Percentiles rank a stretch among this genome's conserved stretches.
Evolutionary conservation across 2,113 vertebrate species (phyloP).

Genomic region (Pogonocichla stellata): DNA sequence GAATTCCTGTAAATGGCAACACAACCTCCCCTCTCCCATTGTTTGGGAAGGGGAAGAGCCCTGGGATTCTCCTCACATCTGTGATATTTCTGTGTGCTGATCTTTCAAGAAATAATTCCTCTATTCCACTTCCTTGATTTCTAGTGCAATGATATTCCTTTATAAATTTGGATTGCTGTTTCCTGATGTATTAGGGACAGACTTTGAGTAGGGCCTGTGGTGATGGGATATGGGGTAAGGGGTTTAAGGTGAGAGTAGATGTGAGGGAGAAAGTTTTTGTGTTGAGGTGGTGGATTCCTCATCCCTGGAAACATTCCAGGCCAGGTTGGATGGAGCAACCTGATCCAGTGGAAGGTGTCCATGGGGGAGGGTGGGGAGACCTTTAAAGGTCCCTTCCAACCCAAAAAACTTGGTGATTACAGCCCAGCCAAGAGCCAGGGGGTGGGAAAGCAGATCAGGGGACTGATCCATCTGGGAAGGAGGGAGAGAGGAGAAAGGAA

Average conservation of each 20-base stretch:
- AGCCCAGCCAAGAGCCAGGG: not conserved
- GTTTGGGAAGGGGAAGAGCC: not conserved
- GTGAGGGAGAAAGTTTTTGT: not conserved
- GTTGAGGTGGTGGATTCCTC: not conserved
- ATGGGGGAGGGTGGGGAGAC: not conserved
- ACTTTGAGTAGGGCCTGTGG: not conserved
- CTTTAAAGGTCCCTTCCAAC: not conserved
- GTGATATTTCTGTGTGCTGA: not conserved
- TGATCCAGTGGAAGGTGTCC: not conserved
- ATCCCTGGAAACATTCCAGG: not conserved
- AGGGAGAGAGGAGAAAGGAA: not conserved
- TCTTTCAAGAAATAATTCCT: not conserved
- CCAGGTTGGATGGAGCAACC: not conserved
- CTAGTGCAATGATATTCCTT: not conserved
- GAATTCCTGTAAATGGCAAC: not conserved
- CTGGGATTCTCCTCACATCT: not conserved
- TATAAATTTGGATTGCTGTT: not conserved
- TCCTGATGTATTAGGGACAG: not conserved
- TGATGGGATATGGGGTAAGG: rapidly evolving
- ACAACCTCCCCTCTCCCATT: not conserved
- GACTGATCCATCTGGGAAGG: not conserved
- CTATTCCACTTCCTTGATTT: not conserved
- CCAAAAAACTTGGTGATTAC: not conserved
- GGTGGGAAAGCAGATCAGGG: not conserved
- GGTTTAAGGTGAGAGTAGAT: not conserved